Evolutionary conservation across 2,888 invertebrate species (phyloP).

Genomic region (Heliconius sara): DNA sequence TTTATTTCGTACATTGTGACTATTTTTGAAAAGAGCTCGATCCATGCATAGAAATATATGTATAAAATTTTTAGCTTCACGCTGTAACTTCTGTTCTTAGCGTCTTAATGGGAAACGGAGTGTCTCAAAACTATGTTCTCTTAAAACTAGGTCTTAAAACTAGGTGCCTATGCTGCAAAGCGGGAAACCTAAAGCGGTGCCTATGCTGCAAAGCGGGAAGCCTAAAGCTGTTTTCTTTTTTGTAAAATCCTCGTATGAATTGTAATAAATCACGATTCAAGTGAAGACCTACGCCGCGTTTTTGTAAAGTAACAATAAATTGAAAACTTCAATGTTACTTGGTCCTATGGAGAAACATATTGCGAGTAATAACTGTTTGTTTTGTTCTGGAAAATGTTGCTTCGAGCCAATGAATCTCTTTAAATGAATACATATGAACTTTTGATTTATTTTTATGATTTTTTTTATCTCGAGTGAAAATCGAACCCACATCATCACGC

Average conservation of each 20-base stretch:
- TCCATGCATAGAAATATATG: not conserved
- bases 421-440: not conserved
- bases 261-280: not conserved
- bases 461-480: too few relatives aligned
- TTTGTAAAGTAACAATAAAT: not conserved
- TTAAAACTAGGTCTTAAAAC: too few relatives aligned
- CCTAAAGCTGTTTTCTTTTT: too few relatives aligned
- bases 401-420: not conserved
- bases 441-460: not conserved
- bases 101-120: too few relatives aligned
- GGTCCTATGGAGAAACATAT: not conserved
- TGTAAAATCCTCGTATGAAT: not conserved
- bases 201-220: too few relatives aligned
- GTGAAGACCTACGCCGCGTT: not conserved
- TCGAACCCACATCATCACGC: too few relatives aligned
- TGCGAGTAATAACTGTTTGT: conserved; percentile 7
- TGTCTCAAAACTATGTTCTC: too few relatives aligned
- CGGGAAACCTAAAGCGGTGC: too few relatives aligned
- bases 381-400: not conserved
- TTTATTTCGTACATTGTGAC: not conserved
- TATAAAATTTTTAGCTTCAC: not conserved
- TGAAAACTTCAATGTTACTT: not conserved
- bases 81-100: not conserved
- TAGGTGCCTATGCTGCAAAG: too few relatives aligned
- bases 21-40: not conserved